A percentile compares a stretch with the other conserved stretches of the same genome.
phyloP scores from a whole-genome alignment of 2,888 invertebrate genomes.

The Drosophila monieri region DNA sequence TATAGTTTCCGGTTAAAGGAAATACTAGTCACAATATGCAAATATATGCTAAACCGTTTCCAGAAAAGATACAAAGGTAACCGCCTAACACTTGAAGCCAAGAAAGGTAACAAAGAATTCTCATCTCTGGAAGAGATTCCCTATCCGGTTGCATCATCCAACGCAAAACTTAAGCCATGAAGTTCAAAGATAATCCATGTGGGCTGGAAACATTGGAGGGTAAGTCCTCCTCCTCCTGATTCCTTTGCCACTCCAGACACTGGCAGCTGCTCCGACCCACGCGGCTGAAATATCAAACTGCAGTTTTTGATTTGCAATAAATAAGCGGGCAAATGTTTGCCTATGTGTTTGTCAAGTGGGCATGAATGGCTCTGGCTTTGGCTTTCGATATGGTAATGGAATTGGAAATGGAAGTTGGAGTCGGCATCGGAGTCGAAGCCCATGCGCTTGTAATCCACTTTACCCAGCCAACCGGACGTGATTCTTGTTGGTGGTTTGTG shows the following conservation, averaged over 20 bases:
- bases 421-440: conserved; percentile 31
- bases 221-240: neutral
- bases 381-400: conserved; percentile 2
- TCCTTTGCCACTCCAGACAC: conserved; percentile 25
- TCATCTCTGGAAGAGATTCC: neutral
- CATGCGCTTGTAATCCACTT: conserved; percentile 76
- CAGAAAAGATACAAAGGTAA: too few relatives aligned
- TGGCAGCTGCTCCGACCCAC: conserved; percentile 37
- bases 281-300: conserved; percentile 33
- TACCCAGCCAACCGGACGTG: conserved; percentile 68
- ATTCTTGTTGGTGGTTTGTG: conserved; percentile 70
- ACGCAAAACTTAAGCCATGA: conserved; percentile 10
- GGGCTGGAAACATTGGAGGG: conserved; percentile 17
- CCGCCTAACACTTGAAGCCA: neutral
- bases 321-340: conserved; percentile 6
- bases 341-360: conserved; percentile 73
- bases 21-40: too few relatives aligned
- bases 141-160: conserved; percentile 2
- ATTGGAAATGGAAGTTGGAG: conserved; percentile 31
- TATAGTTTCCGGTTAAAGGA: neutral
- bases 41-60: too few relatives aligned
- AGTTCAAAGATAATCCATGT: conserved; percentile 41
- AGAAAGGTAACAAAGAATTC: neutral
- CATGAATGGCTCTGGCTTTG: conserved; percentile 59
- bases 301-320: conserved; percentile 43